These are phyloP conservation scores for Drosophila pseudotalamancana DNA, from an alignment of 2,888 invertebrate species.

Conservation along the genomic window DNA sequence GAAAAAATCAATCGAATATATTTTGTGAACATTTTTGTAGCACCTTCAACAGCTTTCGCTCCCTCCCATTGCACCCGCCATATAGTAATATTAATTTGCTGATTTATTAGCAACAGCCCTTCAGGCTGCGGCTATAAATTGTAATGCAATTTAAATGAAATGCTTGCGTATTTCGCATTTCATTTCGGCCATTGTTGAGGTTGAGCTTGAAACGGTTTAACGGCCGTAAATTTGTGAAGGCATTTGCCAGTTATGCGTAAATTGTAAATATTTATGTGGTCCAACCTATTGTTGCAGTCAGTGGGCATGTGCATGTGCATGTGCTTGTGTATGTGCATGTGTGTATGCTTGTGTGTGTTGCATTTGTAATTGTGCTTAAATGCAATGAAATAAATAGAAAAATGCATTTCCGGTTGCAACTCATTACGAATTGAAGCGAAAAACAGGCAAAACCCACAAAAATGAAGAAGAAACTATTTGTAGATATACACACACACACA, in stretches of 20 bases:
- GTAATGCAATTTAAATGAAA: conserved; percentile 73
- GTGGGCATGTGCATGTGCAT: conserved; percentile 9
- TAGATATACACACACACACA: conserved; percentile 9
- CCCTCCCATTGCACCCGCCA: not conserved
- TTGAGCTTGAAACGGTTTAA: conserved; percentile 35
- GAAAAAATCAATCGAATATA: too few relatives aligned
- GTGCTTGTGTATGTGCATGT: conserved; percentile 23
- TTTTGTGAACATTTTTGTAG: too few relatives aligned
- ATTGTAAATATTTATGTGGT: conserved; percentile 55
- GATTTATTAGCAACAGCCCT: conserved; percentile 62
- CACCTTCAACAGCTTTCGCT: too few relatives aligned
- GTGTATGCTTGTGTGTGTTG: conserved; percentile 21
- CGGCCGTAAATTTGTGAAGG: conserved; percentile 26
- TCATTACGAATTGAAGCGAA: conserved; percentile 59
- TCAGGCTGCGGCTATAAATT: conserved; percentile 62
- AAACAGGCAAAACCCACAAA: conserved; percentile 44
- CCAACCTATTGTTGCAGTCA: conserved; percentile 22
- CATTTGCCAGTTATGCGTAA: conserved; percentile 34
- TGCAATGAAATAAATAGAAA: conserved; percentile 43
- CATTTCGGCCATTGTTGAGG: conserved; percentile 38
- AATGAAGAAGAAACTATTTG: conserved; percentile 13
- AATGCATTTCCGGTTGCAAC: conserved; percentile 43
- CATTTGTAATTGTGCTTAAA: conserved; percentile 37
- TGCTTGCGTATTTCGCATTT: conserved; percentile 47
- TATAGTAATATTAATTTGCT: conserved; percentile 70